A percentile compares a stretch with the other conserved stretches of the same genome.
These are phyloP conservation scores for Oncorhynchus mykiss DNA, from an alignment of 2,113 vertebrate species.

Conservation along the genomic window DNA sequence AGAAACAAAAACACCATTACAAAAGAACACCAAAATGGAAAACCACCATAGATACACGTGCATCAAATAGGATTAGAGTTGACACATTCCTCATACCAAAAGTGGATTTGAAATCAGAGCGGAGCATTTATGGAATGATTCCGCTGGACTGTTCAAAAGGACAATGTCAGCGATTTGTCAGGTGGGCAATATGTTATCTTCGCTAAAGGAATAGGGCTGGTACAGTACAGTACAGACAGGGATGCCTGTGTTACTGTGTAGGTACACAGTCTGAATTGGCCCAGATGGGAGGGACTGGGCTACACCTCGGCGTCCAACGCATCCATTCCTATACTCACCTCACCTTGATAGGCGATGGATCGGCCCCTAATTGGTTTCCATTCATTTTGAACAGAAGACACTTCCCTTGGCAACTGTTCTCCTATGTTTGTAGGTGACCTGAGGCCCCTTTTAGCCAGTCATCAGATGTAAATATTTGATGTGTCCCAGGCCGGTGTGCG, in stretches of 20 bases:
- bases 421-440: too few species aligned
- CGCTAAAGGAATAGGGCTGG: slow-evolving; percentile 67
- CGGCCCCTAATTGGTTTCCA: too few species aligned
- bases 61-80: slow-evolving; percentile 40
- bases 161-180: slow-evolving; percentile 1
- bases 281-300: slow-evolving; percentile 71
- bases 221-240: slow-evolving; percentile 33
- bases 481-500: slow-evolving; percentile 46
- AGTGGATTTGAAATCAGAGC: slow-evolving; percentile 26
- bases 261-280: slow-evolving; percentile 66
- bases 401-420: too few species aligned
- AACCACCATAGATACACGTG: slow-evolving; percentile 50
- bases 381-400: too few species aligned
- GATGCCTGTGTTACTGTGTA: slow-evolving; percentile 35
- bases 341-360: too few species aligned
- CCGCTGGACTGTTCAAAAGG: background rate
- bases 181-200: slow-evolving; percentile 16
- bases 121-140: slow-evolving; percentile 30
- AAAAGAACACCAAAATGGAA: slow-evolving; percentile 42
- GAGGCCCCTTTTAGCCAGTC: slow-evolving; percentile 52
- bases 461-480: slow-evolving; percentile 72
- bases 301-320: background rate
- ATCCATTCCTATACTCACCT: too few species aligned
- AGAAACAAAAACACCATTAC: slow-evolving; percentile 50
- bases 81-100: slow-evolving; percentile 27